A percentile compares a stretch with the other conserved stretches of the same genome.
Evolutionary conservation across 2,113 vertebrate species (phyloP).

Genomic region (Epinephelus lanceolatus): DNA sequence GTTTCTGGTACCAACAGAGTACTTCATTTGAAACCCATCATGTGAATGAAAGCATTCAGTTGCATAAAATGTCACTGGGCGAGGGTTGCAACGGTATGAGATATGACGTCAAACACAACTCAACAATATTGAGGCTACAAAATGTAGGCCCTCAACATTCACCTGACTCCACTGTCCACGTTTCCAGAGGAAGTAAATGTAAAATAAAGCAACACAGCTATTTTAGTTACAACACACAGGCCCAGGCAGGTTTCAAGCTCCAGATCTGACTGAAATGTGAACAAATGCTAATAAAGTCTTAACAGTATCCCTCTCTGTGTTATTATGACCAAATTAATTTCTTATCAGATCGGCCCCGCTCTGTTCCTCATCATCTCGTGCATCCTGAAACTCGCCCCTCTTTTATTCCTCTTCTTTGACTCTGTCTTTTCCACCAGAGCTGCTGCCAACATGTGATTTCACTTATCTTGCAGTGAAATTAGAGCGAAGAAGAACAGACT

Average conservation of each 20-base stretch:
- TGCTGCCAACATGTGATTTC: slow-evolving; percentile 83
- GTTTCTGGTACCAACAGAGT: too few species aligned
- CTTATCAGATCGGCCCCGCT: slow-evolving; percentile 27
- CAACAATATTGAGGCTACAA: background rate
- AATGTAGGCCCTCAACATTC: background rate
- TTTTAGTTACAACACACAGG: background rate
- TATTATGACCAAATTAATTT: slow-evolving; percentile 7
- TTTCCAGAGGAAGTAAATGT: slow-evolving; percentile 1
- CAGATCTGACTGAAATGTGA: slow-evolving; percentile 22
- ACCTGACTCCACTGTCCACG: background rate
- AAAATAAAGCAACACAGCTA: background rate
- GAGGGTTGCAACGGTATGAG: too few species aligned
- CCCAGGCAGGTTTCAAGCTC: background rate
- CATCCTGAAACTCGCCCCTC: slow-evolving; percentile 30
- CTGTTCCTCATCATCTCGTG: slow-evolving; percentile 15
- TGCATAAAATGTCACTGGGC: too few species aligned
- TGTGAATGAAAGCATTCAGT: too few species aligned
- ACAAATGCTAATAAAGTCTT: background rate
- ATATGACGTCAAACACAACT: too few species aligned
- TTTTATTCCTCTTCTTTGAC: slow-evolving; percentile 31
- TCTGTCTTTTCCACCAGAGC: slow-evolving; percentile 41
- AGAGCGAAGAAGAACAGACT: slow-evolving; percentile 77
- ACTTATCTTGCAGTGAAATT: slow-evolving; percentile 80
- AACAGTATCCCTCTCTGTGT: background rate
- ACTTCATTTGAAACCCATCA: too few species aligned